A percentile compares a stretch with the other conserved stretches of the same genome.
Evolutionary conservation across 2,113 vertebrate genomes (phyloP).

Genomic region (Catharus bicknelli): DNA sequence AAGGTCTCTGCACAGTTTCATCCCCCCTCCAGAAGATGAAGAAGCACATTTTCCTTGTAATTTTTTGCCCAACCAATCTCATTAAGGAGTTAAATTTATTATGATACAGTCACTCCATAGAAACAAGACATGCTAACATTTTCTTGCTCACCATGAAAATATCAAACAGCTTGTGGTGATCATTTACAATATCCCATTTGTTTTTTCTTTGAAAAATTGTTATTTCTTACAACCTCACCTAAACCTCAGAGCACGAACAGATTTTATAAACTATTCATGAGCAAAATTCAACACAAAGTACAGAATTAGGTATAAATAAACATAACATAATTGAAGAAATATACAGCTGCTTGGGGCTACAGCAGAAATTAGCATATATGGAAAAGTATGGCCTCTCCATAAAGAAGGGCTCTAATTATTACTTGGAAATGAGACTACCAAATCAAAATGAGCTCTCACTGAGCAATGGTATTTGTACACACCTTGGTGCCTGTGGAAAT

Average conservation of each 20-base stretch:
- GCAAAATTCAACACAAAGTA: neutral
- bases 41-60: neutral
- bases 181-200: neutral
- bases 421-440: constrained; percentile 1
- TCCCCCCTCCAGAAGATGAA: neutral
- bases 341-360: neutral
- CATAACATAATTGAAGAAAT: neutral
- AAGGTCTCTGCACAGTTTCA: neutral
- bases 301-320: neutral
- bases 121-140: neutral
- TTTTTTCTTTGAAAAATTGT: neutral
- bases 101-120: neutral
- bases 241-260: neutral
- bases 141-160: neutral
- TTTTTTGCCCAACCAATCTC: neutral
- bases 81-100: neutral
- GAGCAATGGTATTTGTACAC: neutral
- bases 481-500: neutral
- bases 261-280: neutral
- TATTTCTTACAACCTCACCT: neutral
- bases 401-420: constrained; percentile 25
- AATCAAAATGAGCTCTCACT: neutral
- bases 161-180: neutral
- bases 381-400: constrained; percentile 3
- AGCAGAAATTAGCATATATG: constrained; percentile 1